Evolutionary conservation across 2,797 vertebrate genomes (phyloP).

Genomic region (Acanthopagrus latus): DNA sequence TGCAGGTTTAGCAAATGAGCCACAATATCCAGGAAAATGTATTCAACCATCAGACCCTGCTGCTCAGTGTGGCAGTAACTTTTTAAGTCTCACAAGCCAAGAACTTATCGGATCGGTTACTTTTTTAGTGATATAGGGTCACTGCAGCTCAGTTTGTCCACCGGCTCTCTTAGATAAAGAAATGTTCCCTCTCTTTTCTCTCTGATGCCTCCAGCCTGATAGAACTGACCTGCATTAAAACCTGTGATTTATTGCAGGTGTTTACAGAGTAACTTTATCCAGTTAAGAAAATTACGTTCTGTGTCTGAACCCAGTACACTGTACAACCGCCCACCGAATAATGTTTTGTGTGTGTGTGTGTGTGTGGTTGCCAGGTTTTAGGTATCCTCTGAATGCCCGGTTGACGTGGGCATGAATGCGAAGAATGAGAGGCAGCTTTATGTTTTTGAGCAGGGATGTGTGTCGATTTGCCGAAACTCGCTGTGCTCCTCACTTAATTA

Average conservation of each 20-base stretch:
- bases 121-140: background rate
- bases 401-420: slow-evolving; percentile 61
- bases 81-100: slow-evolving; percentile 2
- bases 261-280: slow-evolving; percentile 40
- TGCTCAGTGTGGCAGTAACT: background rate
- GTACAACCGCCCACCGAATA: slow-evolving; percentile 18
- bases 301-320: slow-evolving; percentile 25
- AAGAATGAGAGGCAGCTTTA: slow-evolving; percentile 68
- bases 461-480: background rate
- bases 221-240: slow-evolving; percentile 25
- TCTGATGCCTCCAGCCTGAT: background rate
- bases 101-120: background rate
- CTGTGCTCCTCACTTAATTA: background rate
- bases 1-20: background rate
- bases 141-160: background rate
- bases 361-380: slow-evolving; percentile 45
- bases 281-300: slow-evolving; percentile 26
- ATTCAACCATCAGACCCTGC: background rate
- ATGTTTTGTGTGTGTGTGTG: slow-evolving; percentile 19
- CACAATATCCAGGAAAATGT: background rate
- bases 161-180: background rate
- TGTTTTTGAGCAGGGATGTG: slow-evolving; percentile 36
- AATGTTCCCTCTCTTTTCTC: background rate
- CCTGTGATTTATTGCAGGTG: slow-evolving; percentile 38
- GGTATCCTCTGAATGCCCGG: slow-evolving; percentile 66